These are phyloP conservation scores for Catamblyrhynchus diadema DNA, from an alignment of 2,797 vertebrate genomes.

Conservation along the genomic window DNA sequence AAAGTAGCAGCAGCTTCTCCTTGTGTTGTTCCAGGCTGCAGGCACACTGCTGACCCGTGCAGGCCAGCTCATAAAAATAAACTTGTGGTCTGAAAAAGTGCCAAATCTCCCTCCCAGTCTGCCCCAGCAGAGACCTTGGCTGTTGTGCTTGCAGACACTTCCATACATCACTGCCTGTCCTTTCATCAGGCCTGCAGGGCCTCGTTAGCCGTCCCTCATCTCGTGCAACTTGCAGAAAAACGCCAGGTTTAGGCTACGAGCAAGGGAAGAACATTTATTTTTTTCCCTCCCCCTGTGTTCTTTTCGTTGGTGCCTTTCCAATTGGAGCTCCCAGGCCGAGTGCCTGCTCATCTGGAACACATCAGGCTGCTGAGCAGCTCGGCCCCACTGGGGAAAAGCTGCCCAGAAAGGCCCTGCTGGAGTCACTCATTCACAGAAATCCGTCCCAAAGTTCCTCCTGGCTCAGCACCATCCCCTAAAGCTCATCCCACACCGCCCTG, in stretches of 20 bases:
- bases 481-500: background rate
- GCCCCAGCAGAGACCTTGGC: background rate
- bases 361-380: background rate
- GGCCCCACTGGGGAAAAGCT: background rate
- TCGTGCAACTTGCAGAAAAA: background rate
- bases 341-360: background rate
- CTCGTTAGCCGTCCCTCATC: background rate
- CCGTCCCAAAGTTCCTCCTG: background rate
- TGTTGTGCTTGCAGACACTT: background rate
- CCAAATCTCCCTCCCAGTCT: background rate
- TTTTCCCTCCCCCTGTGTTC: background rate
- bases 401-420: constrained; percentile 27
- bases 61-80: background rate
- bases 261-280: background rate
- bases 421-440: background rate
- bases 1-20: background rate
- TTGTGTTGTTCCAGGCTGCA: background rate
- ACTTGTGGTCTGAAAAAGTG: background rate
- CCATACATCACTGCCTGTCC: background rate
- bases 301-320: background rate
- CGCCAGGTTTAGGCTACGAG: background rate
- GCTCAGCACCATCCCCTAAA: background rate
- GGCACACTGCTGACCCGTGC: background rate
- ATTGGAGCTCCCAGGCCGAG: background rate
- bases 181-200: background rate